Conservation (phyloP, 2,888 invertebrate genomes). For the Lissocephala sabroskyi region DNA sequence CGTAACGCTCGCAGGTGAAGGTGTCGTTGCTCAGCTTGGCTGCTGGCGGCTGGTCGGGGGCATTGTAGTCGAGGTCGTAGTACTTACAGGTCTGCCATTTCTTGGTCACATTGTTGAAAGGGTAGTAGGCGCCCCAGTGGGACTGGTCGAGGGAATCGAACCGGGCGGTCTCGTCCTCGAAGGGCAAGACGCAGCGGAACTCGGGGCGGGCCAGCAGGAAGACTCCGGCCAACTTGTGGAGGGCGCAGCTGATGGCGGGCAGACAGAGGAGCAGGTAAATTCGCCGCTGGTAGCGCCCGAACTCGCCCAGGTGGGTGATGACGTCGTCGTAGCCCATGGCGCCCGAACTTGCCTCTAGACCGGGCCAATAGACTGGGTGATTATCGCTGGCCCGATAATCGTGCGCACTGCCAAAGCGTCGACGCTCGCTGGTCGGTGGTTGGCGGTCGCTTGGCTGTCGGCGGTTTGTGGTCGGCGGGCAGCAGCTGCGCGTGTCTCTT, state of each 20-base stretch:
- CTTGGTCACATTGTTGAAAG: conserved; percentile 73
- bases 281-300: conserved; percentile 80
- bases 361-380: too few species aligned
- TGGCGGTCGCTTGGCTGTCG: conserved; percentile 6
- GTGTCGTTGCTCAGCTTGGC: conserved; percentile 43
- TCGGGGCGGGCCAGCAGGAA: conserved; percentile 80
- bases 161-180: conserved; percentile 74
- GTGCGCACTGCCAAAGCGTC: neutral
- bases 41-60: conserved; percentile 56
- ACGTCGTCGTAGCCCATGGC: conserved; percentile 83
- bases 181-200: conserved; percentile 77
- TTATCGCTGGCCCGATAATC: neutral
- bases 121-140: conserved; percentile 74
- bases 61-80: conserved; percentile 71
- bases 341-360: conserved; percentile 4
- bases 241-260: conserved; percentile 81
- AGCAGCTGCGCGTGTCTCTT: conserved; percentile 29
- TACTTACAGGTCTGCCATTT: conserved; percentile 75
- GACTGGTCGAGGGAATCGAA: conserved; percentile 67
- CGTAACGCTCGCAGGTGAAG: conserved; percentile 74
- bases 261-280: conserved; percentile 81
- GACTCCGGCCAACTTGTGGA: conserved; percentile 82
- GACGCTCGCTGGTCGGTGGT: conserved; percentile 16
- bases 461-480: conserved; percentile 23
- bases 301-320: conserved; percentile 79